Base-by-base conservation (phyloP, 2,113 vertebrate genomes). In the Rissa tridactyla region DNA sequence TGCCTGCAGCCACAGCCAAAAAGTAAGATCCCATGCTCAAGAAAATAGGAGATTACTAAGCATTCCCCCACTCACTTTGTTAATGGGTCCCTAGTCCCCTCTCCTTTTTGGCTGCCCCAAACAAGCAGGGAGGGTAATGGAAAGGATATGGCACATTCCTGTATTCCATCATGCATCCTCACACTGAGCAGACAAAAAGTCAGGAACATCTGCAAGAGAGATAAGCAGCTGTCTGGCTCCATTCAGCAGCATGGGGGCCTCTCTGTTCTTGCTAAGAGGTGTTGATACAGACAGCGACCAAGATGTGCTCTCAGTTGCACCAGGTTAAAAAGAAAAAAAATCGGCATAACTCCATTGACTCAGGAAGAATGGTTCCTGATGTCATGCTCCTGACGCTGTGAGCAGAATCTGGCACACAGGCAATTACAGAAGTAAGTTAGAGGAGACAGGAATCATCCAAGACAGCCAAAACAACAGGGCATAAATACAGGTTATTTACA, bases 121-220 rank as follows among this genome's bases (percentile, higher is more conserved):
- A 88, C 23, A 60, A 85, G 79, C 64, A 95, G 79, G 77, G 64
- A 96, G 54, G 65, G 46, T 58, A 94, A 93, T 62, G 38, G 84
- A 96, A 94, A 93, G 85, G 71, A 86, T 76, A 40, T 27, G 16
- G 83, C 58, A 92, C 46, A 76, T 92, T 95, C 80, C 70, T 77
- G 14, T 47, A 27, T 69, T 97, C 81, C 92, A 90, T 60, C 58
- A 22, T 82, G 68, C 70, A 58, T 94, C 38, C 70, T 82, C 61
- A 55, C 46, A 54, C 32, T 5, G 15, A 72, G 61, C 27, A 86
- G 46, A 83, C 69, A 93, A 93, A 95, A 94, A 94, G 47, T 57
- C 29, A 71, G n/a, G 76, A 95, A 93, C 91, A 94, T 95, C 94
- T 96, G 90, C 90, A 96, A 66, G 87, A 91, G 85, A 95, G 96